These are phyloP conservation scores for Phrynocephalus guinanensis DNA, from an alignment of 2,797 vertebrate species.

Conservation along the genomic window DNA sequence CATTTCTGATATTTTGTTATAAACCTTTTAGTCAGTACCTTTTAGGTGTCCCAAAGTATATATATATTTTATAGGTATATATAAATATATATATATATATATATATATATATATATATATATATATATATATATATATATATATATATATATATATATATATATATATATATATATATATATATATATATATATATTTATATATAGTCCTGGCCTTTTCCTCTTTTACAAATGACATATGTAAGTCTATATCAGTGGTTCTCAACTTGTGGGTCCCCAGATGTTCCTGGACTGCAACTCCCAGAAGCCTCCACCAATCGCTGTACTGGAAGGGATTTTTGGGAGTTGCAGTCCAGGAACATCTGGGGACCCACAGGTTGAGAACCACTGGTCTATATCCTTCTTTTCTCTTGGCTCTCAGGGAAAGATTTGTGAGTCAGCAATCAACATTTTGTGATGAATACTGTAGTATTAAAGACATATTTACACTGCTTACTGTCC, in stretches of 20 bases:
- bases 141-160: constrained; percentile 4
- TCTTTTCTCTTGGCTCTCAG: constrained; percentile 50
- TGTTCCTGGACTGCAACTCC: too few species aligned
- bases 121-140: constrained; percentile 15
- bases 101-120: neutral
- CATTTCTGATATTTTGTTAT: neutral
- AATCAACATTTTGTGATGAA: constrained; percentile 29
- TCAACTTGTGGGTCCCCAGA: too few species aligned
- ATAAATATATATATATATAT: neutral
- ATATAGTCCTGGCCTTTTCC: neutral
- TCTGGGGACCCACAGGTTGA: too few species aligned
- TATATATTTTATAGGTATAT: too few species aligned
- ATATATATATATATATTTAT: neutral
- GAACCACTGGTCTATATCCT: constrained; percentile 23
- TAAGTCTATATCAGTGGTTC: constrained; percentile 19
- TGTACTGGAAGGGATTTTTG: too few species aligned
- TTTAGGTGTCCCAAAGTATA: neutral
- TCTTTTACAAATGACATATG: neutral
- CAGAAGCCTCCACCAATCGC: too few species aligned
- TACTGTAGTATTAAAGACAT: too few species aligned
- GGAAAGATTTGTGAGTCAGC: constrained; percentile 63
- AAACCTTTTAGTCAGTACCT: neutral
- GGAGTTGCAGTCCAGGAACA: too few species aligned
- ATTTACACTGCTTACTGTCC: too few species aligned
- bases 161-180: neutral